Conservation (phyloP, 2,888 invertebrate species). For the Syrphus vitripennis region DNA sequence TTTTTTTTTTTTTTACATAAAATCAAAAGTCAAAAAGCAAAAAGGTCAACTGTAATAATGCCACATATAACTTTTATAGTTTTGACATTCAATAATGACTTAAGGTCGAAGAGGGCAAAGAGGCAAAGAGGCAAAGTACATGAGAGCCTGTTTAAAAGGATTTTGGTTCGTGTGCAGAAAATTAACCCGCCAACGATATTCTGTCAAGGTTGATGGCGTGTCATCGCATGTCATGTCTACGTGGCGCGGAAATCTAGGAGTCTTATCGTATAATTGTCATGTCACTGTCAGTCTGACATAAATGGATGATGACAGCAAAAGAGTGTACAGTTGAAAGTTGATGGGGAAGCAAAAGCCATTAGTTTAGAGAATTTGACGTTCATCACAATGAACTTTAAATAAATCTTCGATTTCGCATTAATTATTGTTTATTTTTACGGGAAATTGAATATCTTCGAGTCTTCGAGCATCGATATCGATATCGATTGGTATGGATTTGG, state of each 20-base stretch:
- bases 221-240: conserved; percentile 53
- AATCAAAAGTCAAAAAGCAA: conserved; percentile 12
- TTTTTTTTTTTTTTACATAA: background rate
- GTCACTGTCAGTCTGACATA: conserved; percentile 46
- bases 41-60: conserved; percentile 8
- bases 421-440: conserved; percentile 10
- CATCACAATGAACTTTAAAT: conserved; percentile 18
- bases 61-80: conserved; percentile 14
- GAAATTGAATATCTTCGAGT: conserved; percentile 18
- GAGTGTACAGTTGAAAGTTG: background rate
- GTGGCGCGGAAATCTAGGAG: conserved; percentile 20
- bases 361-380: background rate
- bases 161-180: conserved; percentile 22
- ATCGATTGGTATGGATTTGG: conserved; percentile 25
- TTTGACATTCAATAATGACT: background rate
- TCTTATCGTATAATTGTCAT: conserved; percentile 42
- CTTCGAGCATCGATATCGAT: background rate
- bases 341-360: background rate
- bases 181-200: conserved; percentile 16
- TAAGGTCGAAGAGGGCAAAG: background rate
- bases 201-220: conserved; percentile 35
- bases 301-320: conserved; percentile 15
- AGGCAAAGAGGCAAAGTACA: too few species aligned
- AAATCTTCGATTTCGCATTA: conserved; percentile 7
- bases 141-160: background rate